A percentile compares a stretch with the other conserved stretches of the same genome.
Conservation (phyloP, 2,113 vertebrate genomes). For the Odocoileus virginianus region DNA sequence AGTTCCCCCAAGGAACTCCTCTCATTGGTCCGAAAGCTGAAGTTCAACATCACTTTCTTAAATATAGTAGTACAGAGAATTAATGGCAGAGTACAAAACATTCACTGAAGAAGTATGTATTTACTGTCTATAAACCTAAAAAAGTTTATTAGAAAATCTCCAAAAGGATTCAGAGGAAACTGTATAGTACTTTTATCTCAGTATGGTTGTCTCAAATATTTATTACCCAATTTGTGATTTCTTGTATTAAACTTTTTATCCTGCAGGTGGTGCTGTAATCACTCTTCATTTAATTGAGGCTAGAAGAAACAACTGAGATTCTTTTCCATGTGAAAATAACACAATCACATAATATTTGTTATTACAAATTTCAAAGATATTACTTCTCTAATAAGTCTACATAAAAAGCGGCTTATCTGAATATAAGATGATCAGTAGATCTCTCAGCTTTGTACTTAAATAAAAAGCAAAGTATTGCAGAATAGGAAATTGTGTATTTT, state of each 20-base stretch:
- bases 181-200: neutral
- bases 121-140: neutral
- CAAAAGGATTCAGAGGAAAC: neutral
- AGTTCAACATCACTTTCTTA: neutral
- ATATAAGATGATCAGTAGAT: neutral
- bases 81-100: neutral
- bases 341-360: slow-evolving; percentile 1
- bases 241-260: slow-evolving; percentile 43
- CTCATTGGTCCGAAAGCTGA: neutral
- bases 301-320: neutral
- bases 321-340: slow-evolving; percentile 37
- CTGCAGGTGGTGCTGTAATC: slow-evolving; percentile 67
- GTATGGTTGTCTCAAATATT: neutral
- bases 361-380: neutral
- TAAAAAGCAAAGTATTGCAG: neutral
- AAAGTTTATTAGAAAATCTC: neutral
- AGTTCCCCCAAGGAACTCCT: neutral
- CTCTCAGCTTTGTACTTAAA: neutral
- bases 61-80: neutral
- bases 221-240: neutral
- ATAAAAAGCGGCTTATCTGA: slow-evolving; percentile 6
- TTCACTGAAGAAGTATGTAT: neutral
- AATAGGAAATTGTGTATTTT: slow-evolving; percentile 21
- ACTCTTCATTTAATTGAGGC: neutral
- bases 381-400: neutral